These are phyloP conservation scores for Brachyalestes nurse DNA, from an alignment of 2,797 vertebrate species.

Conservation along the genomic window DNA sequence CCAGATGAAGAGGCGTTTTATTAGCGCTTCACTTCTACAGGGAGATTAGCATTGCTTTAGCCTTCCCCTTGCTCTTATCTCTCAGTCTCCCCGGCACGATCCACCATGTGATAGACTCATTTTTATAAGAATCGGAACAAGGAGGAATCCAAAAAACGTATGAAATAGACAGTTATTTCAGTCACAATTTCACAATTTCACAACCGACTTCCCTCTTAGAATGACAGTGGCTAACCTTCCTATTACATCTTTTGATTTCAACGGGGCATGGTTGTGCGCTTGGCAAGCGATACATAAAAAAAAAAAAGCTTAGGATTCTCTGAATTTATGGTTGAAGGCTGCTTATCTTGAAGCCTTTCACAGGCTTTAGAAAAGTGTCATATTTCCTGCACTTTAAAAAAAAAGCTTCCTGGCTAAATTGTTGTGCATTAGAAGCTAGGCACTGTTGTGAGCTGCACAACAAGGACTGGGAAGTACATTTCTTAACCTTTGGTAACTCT, in stretches of 20 bases:
- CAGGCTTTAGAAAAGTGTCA: conserved; percentile 70
- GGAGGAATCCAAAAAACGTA: conserved; percentile 67
- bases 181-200: conserved; percentile 83
- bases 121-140: conserved; percentile 75
- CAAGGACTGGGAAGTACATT: conserved; percentile 11
- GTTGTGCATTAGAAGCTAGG: conserved; percentile 38
- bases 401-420: conserved; percentile 40
- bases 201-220: conserved; percentile 79
- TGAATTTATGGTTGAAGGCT: conserved; percentile 78
- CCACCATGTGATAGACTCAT: conserved; percentile 72
- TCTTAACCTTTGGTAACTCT: neutral
- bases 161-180: conserved; percentile 72
- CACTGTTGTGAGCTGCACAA: conserved; percentile 43
- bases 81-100: conserved; percentile 65
- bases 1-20: conserved; percentile 70
- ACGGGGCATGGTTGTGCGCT: conserved; percentile 77
- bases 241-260: conserved; percentile 83
- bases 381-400: conserved; percentile 67
- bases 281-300: conserved; percentile 79
- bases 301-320: conserved; percentile 76
- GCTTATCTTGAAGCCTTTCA: conserved; percentile 81
- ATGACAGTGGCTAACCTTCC: conserved; percentile 78
- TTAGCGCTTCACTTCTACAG: conserved; percentile 67
- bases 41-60: conserved; percentile 68
- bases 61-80: conserved; percentile 60